Evolutionary conservation across 2,113 vertebrate species (phyloP), one percentile per base, ranked within the genome.

Genomic region (Neofelis nebulosa): DNA sequence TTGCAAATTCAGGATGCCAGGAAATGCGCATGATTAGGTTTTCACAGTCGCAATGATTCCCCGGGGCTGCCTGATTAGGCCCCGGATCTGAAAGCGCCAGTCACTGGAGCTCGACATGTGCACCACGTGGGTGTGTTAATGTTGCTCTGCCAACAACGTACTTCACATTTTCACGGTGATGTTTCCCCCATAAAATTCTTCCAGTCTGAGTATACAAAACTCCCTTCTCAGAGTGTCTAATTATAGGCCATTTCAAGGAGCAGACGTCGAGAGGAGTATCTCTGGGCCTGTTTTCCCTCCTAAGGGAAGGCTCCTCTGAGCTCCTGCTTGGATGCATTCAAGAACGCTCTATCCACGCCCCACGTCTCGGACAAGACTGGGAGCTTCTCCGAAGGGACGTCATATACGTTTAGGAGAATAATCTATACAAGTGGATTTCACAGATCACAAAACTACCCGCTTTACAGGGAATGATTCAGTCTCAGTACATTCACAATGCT

Each of bases 181-280:
- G 6, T 25, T 16, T 48, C 52, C 48, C 50, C 68, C 45, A 5
- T 29, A 25, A 73, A 68, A 63, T 11, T 7, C 41, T 50, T 23
- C 36, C 14, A 4, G 4, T 36, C 38, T 36, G 45, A 18, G 52
- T 11, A 45, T 6, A 29, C 16, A 48, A 45, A 80, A 45, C 36
- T 14, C n/a, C 52, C 16, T 7, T 19, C 11, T 73, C 23, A 4
- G 16, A 23, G 18, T 31, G 23, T 50, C 10, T 76, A 31, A 68
- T 55, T 15, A 5, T 0, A 7, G 4, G 8, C 11, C 33, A 36
- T 19, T n/a, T 38, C 31, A 5, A 19, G 23, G 73, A 69, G 78
- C 12, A 1, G 41, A 23, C 9, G 0, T 2, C 0, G 27, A 55
- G 18, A 23, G 73, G 19, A 33, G 9, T 0, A 0, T 45, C n/a